phyloP scores from a whole-genome alignment of 2,888 invertebrate species.

The Drosophila tanythrix region DNA sequence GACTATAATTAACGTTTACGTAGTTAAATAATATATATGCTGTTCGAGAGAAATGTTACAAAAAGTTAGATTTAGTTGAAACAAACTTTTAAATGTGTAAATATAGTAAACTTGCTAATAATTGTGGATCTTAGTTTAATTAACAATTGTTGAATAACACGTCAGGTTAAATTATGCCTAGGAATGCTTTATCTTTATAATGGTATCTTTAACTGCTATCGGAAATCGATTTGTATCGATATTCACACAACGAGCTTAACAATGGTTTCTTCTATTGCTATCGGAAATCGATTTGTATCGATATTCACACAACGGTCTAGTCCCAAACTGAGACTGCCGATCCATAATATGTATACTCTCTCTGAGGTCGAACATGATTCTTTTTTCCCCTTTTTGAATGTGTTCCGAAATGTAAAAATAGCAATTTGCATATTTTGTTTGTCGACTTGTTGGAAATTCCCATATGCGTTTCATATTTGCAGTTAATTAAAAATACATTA shows the following conservation, averaged over 20 bases:
- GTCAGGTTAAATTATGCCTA: neutral
- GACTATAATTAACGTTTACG: neutral
- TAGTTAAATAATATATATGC: neutral
- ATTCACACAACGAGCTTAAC: neutral
- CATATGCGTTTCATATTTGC: neutral
- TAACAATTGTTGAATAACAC: neutral
- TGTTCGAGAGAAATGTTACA: neutral
- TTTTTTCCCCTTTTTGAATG: neutral
- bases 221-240: neutral
- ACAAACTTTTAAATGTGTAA: neutral
- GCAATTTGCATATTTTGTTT: neutral
- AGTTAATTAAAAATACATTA: slow-evolving; percentile 5
- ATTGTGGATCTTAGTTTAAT: neutral
- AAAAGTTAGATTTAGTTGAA: neutral
- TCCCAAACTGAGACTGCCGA: too few relatives aligned
- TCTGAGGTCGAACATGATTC: too few relatives aligned
- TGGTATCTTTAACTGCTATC: neutral
- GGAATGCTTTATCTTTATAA: neutral
- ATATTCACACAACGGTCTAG: neutral
- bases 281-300: neutral
- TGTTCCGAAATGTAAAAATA: neutral
- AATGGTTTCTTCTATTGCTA: neutral
- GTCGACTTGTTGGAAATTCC: neutral
- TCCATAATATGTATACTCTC: neutral
- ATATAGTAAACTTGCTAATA: neutral